Conservation (phyloP, 2,888 invertebrate genomes). For the Xanthostigma xanthostigma region DNA sequence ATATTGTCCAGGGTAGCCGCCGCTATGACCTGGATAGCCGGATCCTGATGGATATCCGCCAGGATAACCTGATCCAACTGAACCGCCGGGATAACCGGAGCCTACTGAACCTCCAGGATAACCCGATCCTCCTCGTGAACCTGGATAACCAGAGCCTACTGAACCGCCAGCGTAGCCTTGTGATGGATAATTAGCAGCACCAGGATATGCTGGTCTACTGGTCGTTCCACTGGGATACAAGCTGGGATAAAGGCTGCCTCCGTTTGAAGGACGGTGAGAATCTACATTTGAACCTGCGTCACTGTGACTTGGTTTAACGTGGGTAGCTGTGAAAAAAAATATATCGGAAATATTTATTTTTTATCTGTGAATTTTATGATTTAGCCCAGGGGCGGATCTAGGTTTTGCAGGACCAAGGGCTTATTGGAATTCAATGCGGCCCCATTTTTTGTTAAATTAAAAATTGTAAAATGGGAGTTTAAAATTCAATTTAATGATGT, state of each 20-base stretch:
- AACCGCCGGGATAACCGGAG: constrained; percentile 1
- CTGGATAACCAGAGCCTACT: constrained; percentile 6
- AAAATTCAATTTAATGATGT: no score
- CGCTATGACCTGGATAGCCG: constrained; percentile 14
- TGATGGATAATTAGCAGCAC: constrained; percentile 1
- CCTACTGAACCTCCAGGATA: constrained; percentile 2
- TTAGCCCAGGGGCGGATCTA: no score
- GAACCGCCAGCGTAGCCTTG: constrained; percentile 5
- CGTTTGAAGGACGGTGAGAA: constrained; percentile 17
- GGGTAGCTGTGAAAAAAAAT: constrained; percentile 8
- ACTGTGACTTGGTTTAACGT: constrained; percentile 7
- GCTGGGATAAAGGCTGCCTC: constrained; percentile 2
- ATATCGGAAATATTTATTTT: not conserved
- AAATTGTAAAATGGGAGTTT: no score
- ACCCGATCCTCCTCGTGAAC: constrained; percentile 4
- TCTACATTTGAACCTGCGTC: constrained; percentile 16
- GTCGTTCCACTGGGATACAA: constrained; percentile 5
- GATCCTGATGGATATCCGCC: not conserved
- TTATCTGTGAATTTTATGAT: no score
- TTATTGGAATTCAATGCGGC: no score
- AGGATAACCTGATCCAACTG: not conserved
- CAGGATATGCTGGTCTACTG: not conserved
- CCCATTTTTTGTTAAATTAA: no score
- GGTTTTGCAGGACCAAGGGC: no score
- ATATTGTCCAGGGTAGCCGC: constrained; percentile 7